Base-by-base conservation (phyloP, 53 echinoderm and acorn worm species). In the Luidia sarsii region DNA sequence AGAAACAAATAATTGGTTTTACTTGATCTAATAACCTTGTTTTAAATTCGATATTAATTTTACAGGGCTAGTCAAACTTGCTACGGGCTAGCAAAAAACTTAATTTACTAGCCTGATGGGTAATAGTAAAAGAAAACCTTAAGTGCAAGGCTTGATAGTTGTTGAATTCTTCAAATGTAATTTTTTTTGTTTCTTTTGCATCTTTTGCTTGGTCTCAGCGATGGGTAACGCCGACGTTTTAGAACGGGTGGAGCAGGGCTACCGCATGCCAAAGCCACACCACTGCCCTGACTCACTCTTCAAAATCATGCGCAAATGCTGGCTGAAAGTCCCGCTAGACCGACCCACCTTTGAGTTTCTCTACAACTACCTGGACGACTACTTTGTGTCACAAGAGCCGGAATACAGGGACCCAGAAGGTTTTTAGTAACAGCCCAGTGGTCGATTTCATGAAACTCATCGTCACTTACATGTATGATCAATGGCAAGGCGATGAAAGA, bases 281-380 rank as follows among this genome's bases (percentile, higher is more conserved):
- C 86, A 93, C 81, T 96, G 97, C 64, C 97, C 97, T 2, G 93
- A 93, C 60, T 92, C 92, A 4, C 61, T 93, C 64, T 96, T 82
- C 70, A 82, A 80, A n/a, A 50, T 96, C 75, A 90, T 93, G 93
- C 46, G 46, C 31, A 83, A 90, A 65, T 93, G 93, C 72, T 96
- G 97, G 97, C 83, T 83, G 43, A 67, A 85, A 1, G 61, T 72
- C 1, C 86, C 97, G 1, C 70, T 41, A 30, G 84, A 93, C 67
- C 66, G 97, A 64, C 97, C 97, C 39, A 96, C 97, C 9, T 96
- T 96, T 91, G 97, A 96, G 55, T 93, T 93, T 68, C 93, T 96
- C 57, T 90, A 89, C 91, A 86, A 90, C 60, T 96, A 75, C 63
- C 72, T 96, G 21, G 97, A 96, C 39, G 97, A 96, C 61, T 96